phyloP scores from a whole-genome alignment of 1,140 invertebrate species.

The Anadara kagoshimensis region DNA sequence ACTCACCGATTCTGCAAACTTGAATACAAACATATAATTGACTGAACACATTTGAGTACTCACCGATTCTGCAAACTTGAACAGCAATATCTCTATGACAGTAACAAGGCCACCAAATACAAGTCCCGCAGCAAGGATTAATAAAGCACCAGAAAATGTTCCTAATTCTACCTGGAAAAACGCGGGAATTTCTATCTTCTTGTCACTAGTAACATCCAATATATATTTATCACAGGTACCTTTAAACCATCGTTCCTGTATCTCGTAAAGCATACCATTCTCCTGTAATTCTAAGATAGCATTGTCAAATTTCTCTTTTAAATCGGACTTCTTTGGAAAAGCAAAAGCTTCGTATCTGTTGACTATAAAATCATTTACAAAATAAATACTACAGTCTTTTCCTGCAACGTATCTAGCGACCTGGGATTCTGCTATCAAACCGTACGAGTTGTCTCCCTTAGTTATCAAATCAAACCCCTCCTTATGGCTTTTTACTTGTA shows the following conservation, averaged over 20 bases:
- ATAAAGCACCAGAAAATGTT: conserved; percentile 56
- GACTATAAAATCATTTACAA: conserved; percentile 44
- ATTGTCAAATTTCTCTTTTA: conserved; percentile 28
- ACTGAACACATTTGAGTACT: too few species aligned
- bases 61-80: conserved; percentile 52
- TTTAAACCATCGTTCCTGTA: conserved; percentile 56
- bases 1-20: too few species aligned
- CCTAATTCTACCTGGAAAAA: conserved; percentile 51
- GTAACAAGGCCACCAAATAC: conserved; percentile 47
- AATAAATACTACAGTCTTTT: conserved; percentile 52
- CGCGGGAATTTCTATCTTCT: conserved; percentile 39
- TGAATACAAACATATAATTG: too few species aligned
- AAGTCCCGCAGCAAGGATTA: conserved; percentile 52
- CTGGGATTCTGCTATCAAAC: conserved; percentile 95
- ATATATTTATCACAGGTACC: conserved; percentile 41
- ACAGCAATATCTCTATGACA: conserved; percentile 47
- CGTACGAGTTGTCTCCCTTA: conserved; percentile 74
- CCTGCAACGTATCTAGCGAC: conserved; percentile 80
- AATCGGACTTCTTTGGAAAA: conserved; percentile 17
- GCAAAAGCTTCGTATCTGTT: conserved; percentile 48
- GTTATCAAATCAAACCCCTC: too few species aligned
- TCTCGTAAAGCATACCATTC: conserved; percentile 39
- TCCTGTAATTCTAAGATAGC: conserved; percentile 46
- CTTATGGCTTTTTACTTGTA: too few species aligned
- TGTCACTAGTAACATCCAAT: conserved; percentile 30